Evolutionary conservation across 2,888 invertebrate genomes (phyloP), one percentile per base, ranked within the genome.

Genomic region (Pyrrhia umbra): DNA sequence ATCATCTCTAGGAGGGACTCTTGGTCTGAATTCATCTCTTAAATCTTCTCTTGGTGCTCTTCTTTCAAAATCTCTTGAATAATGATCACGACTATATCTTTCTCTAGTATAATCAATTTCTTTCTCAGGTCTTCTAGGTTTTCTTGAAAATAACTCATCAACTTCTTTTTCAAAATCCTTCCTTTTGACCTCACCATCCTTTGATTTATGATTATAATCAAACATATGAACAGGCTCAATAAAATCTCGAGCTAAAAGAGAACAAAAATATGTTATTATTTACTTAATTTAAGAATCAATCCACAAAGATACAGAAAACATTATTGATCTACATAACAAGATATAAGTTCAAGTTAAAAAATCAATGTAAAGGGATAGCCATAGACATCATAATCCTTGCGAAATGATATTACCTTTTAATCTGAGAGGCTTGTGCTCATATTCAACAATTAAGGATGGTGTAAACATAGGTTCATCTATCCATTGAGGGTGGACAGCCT

Each of bases 171-270:
- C 92, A 80, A 91, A 92, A 80, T 92, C 88, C 64, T 80, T 90
- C 64, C 83, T 90, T 68, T 85, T 90, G 21, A 78, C 79, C 43
- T 92, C 93, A 20, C 85, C 85, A 60, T 93, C 90, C 75, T 93
- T 96, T 51, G 95, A 95, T 81, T 92, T 95, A 84, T 97, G 97
- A 70, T 96, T 96, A 86, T 97, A 97, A 85, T 97, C 97, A 90
- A 97, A 96, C 76, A 96, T 96, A 82, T 96, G 96, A 6, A 96
- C 95, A 20, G 96, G 96, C 84, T 96, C 96, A 75, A 96, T 95
- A 69, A 96, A 95, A 58, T 95, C 95, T 47, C 95, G 94, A 55
- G 91, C 95, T 95, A 81, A 83, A 93, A 69, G 8, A 43, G 1
- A 42, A 25, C 18, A 50, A 69, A 55, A 40, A 18, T 21, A 63